Percentiles rank a stretch among this genome's conserved stretches.
Evolutionary conservation across 2,797 vertebrate species (phyloP).

Genomic region (Eutrigla gurnardus): DNA sequence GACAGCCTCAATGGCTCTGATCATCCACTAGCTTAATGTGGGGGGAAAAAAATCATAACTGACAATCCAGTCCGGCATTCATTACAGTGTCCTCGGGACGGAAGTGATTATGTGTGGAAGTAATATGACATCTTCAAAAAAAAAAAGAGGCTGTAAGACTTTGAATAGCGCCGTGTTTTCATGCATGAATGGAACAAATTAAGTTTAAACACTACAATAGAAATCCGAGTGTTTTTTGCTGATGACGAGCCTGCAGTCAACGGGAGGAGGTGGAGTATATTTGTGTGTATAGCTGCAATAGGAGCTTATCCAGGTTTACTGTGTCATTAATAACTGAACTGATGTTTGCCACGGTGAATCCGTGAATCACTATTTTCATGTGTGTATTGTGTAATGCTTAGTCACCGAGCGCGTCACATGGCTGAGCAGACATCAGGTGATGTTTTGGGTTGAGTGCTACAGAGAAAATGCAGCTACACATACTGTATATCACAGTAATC

Average conservation of each 20-base stretch:
- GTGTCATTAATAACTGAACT: conserved; percentile 8
- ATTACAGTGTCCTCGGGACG: conserved; percentile 36
- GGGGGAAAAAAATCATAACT: conserved; percentile 28
- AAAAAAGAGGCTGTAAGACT: background rate
- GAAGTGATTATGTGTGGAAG: conserved; percentile 48
- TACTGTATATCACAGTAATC: background rate
- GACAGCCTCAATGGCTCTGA: conserved; percentile 38
- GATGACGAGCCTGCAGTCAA: conserved; percentile 13
- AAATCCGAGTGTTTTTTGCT: conserved; percentile 15
- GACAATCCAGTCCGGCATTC: conserved; percentile 36
- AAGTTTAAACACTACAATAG: conserved; percentile 29
- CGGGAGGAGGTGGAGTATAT: conserved; percentile 11
- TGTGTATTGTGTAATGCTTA: background rate
- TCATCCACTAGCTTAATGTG: conserved; percentile 37
- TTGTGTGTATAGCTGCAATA: conserved; percentile 14
- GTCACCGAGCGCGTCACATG: conserved; percentile 9
- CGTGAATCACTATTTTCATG: background rate
- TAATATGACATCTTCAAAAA: conserved; percentile 45
- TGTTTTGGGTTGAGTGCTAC: background rate
- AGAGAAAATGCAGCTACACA: background rate
- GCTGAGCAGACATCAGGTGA: conserved; percentile 17
- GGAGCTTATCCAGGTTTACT: conserved; percentile 14
- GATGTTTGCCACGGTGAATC: background rate
- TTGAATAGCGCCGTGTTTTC: conserved; percentile 36
- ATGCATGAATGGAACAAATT: conserved; percentile 36